phyloP scores from a whole-genome alignment of 2,888 invertebrate species.

The Euzophera pinguis region DNA sequence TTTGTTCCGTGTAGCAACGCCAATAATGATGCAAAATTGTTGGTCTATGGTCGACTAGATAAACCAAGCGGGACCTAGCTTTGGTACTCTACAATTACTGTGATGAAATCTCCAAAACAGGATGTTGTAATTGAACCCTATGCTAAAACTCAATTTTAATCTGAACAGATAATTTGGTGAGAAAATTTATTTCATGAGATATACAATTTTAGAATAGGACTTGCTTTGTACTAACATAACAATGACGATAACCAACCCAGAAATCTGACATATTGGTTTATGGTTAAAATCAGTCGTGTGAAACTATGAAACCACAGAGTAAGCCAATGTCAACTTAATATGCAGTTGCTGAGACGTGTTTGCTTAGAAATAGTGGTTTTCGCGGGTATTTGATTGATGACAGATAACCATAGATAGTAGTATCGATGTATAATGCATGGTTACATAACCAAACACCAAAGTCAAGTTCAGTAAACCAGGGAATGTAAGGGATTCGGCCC shows the following conservation, averaged over 20 bases:
- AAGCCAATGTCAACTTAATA: conserved; percentile 30
- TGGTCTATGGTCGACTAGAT: conserved; percentile 22
- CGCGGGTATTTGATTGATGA: conserved; percentile 33
- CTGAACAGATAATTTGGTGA: background rate
- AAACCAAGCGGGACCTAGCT: conserved; percentile 32
- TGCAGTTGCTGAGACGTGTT: conserved; percentile 25
- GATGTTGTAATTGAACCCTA: conserved; percentile 32
- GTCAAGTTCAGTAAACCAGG: conserved; percentile 22
- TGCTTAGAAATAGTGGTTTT: conserved; percentile 31
- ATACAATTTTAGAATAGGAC: no score
- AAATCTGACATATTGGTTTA: no score
- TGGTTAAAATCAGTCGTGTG: conserved; percentile 31
- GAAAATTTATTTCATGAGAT: no score
- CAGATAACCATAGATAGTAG: conserved; percentile 26
- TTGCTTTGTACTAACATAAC: no score
- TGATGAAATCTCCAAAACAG: conserved; percentile 54
- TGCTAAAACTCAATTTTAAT: background rate
- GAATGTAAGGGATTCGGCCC: background rate
- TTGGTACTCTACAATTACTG: conserved; percentile 48
- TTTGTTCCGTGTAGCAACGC: conserved; percentile 11
- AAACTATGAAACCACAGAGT: conserved; percentile 29
- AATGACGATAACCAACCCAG: no score
- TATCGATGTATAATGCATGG: conserved; percentile 20
- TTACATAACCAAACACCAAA: conserved; percentile 22
- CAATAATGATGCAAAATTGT: conserved; percentile 29